These are phyloP conservation scores for Sandelia bainsii DNA, from an alignment of 2,797 vertebrate genomes.

Conservation along the genomic window DNA sequence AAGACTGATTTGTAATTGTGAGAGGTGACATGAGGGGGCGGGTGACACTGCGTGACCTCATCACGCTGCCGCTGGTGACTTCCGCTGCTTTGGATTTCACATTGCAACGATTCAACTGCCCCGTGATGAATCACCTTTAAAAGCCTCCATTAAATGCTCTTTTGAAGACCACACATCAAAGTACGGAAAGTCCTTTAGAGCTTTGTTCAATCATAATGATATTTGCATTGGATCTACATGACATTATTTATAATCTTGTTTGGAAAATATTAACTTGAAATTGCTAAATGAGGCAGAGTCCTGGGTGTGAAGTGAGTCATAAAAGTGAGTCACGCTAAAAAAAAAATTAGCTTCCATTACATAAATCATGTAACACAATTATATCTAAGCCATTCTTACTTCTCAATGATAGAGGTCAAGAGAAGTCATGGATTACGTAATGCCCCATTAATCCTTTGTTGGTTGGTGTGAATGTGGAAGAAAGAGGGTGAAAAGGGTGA, in stretches of 20 bases:
- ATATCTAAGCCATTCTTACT: neutral
- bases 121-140: constrained; percentile 47
- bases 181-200: constrained; percentile 12
- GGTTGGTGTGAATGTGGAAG: neutral
- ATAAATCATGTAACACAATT: constrained; percentile 32
- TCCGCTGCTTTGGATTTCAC: constrained; percentile 23
- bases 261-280: constrained; percentile 3
- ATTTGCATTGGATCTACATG: constrained; percentile 52
- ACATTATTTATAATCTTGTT: constrained; percentile 11
- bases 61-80: constrained; percentile 29
- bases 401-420: constrained; percentile 17
- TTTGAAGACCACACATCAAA: constrained; percentile 61
- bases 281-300: constrained; percentile 5
- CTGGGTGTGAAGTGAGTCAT: constrained; percentile 25
- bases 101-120: constrained; percentile 8
- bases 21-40: constrained; percentile 7
- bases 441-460: neutral
- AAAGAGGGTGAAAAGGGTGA: neutral
- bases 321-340: constrained; percentile 20
- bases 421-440: neutral
- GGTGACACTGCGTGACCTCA: constrained; percentile 30
- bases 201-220: constrained; percentile 16
- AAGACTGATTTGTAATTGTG: constrained; percentile 23
- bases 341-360: constrained; percentile 2
- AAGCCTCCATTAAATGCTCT: constrained; percentile 38